Base-by-base conservation (phyloP, 2,113 vertebrate species). In the Phalacrocorax carbo region DNA sequence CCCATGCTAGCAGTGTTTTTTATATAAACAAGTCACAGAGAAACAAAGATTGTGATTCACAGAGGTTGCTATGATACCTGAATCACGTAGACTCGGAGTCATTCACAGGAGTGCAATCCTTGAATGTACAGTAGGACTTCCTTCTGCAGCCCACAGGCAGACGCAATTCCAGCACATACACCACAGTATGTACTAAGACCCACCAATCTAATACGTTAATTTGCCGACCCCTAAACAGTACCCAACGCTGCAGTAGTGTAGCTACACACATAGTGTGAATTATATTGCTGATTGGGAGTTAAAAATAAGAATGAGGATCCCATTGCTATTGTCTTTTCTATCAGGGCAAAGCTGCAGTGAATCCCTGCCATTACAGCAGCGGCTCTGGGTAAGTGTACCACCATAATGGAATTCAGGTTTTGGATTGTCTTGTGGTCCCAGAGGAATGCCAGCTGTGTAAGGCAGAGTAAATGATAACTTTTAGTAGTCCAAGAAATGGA, bases 61-160 rank as follows among this genome's bases (percentile, higher is more conserved):
- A 23, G 40, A 79, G 62, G 84, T 95, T 96, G 86, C 94, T 94
- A 73, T 85, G 88, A 69, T 91, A 96, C 86, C 66, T 91, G 49
- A 49, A 58, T 80, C 7, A 0, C 2, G 0, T 44, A 81, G 48
- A 49, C 18, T 82, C 1, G 0, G 62, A 82, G 69, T 89, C 91
- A 79, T 76, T 94, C 83, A 85, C 4, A 1, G 40, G 22, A 87
- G 40, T 44, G 69, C 64, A 78, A 32, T 68, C 80, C 34, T 25
- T 82, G 65, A 86, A 62, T 7, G 29, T 93, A 36, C 57, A 8
- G 29, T 44, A 71, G 65, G 86, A 68, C 86, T 92, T 85, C 70
- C 70, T 88, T 49, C 61, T 85, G 70, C 77, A 82, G 69, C 44
- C 34, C 1, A 5, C 52, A 76, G 57, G 36, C 36, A 89, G 52